Evolutionary conservation across 1,140 invertebrate genomes (phyloP), one percentile per base, ranked within the genome.

Genomic region (Lethrus apterus): DNA sequence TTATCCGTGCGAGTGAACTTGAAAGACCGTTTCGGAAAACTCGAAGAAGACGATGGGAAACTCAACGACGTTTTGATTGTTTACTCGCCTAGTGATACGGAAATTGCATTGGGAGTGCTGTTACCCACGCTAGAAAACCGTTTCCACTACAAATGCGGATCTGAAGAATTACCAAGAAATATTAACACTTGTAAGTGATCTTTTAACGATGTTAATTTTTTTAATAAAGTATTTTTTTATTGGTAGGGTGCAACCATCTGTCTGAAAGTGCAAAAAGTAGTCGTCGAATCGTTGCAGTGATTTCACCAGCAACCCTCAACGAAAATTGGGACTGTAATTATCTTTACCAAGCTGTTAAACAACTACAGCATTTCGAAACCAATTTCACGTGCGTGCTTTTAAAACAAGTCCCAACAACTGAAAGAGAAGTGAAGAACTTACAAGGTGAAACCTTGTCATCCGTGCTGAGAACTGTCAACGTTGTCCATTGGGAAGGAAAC

Each of bases 1-100:
- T 44, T 66, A 9, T 36, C 49, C 7, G 11, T 60, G 10, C 46
- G 60, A 14, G 57, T 65, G 2, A 31, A 44, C 7, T 46, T 63
- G 11, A 67, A 67, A 41, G 64, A 67, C 44, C 36, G 41, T 4
- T 65, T 63, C 38, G 57, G 56, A 9, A 34, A 21, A 14, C 2
- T 62, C 9, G 63, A 66, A 51, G 54, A 58, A 14, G 47, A 57
- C 7, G 62, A 65, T 48, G 63, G 60, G 1, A 68, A 68, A 51
- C 46, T 49, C 3, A 55, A 54, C 18, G 66, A 67, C 20, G 62
- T 61, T 5, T 34, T 67, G 15, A 48, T 68, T 9, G 52, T 59
- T 32, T 65, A 60, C 50, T 52, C 60, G 1, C 38, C 48, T 9
- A 58, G 60, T 19, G 65, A 68, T 48, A 38, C 57, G 3, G 57